phyloP scores from a whole-genome alignment of 1,140 invertebrate species.

The Schlechtendalia chinensis region DNA sequence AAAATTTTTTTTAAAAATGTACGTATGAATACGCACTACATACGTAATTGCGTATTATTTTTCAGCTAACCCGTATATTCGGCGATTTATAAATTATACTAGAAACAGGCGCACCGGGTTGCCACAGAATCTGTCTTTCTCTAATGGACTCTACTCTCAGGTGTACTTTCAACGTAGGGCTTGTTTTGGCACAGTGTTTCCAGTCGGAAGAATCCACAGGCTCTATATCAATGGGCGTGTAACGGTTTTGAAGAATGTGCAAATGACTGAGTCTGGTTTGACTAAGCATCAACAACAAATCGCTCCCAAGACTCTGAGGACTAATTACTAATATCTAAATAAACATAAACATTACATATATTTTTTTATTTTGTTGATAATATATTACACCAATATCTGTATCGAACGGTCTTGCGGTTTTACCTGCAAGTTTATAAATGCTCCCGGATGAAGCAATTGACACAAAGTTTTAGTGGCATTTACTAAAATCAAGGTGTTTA shows the following conservation, averaged over 20 bases:
- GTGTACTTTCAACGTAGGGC: slow-evolving; percentile 57
- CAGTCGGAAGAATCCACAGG: slow-evolving; percentile 55
- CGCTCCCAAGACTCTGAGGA: slow-evolving; percentile 78
- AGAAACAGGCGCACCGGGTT: slow-evolving; percentile 59
- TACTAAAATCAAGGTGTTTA: slow-evolving; percentile 68
- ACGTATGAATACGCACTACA: not conserved
- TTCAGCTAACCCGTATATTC: slow-evolving; percentile 56
- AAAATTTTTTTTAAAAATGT: not conserved
- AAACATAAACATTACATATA: not conserved
- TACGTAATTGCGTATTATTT: not conserved
- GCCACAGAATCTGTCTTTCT: slow-evolving; percentile 59
- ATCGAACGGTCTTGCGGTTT: slow-evolving; percentile 48
- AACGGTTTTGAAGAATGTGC: slow-evolving; percentile 73
- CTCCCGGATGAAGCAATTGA: slow-evolving; percentile 72
- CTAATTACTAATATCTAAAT: slow-evolving; percentile 68
- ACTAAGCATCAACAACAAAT: slow-evolving; percentile 69
- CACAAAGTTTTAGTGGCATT: slow-evolving; percentile 74
- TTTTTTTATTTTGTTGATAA: too few relatives aligned
- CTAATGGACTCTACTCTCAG: slow-evolving; percentile 53
- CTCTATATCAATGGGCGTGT: slow-evolving; percentile 53
- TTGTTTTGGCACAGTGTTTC: slow-evolving; percentile 55
- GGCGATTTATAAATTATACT: slow-evolving; percentile 59
- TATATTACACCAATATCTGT: too few relatives aligned
- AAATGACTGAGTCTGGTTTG: slow-evolving; percentile 69
- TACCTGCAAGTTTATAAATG: slow-evolving; percentile 73